Conservation (phyloP, 2,888 invertebrate genomes). For the Xestia sexstrigata region DNA sequence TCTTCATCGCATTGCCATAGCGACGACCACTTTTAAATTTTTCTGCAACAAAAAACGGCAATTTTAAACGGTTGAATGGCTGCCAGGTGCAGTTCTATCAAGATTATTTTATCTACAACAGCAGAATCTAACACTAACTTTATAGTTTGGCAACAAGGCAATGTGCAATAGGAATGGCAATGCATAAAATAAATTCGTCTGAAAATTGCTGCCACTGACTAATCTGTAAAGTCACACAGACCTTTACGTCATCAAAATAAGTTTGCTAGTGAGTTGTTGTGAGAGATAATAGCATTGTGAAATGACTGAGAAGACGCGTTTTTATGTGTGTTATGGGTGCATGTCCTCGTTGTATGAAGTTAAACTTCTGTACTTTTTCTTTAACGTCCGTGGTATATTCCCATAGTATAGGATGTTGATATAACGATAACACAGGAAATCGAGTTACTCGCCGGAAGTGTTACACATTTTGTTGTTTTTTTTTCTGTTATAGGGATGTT, state of each 20-base stretch:
- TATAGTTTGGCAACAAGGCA: background rate
- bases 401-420: constrained; percentile 31
- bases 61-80: background rate
- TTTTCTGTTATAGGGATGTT: background rate
- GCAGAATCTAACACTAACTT: background rate
- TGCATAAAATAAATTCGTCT: background rate
- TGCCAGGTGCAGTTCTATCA: background rate
- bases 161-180: background rate
- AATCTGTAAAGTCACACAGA: background rate
- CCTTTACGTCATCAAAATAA: background rate
- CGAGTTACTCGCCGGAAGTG: constrained; percentile 31
- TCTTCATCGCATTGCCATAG: too few species aligned
- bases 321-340: background rate
- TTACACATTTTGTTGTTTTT: constrained; percentile 29
- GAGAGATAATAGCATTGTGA: background rate
- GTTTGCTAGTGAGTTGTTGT: background rate
- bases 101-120: background rate
- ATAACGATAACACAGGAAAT: constrained; percentile 32
- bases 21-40: too few species aligned
- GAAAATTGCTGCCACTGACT: background rate
- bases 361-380: background rate
- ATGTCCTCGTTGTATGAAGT: background rate
- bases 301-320: background rate
- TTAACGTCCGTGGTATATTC: background rate
- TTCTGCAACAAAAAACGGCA: too few species aligned